Conservation (phyloP, 2,113 vertebrate species). For the Taurulus bubalis region DNA sequence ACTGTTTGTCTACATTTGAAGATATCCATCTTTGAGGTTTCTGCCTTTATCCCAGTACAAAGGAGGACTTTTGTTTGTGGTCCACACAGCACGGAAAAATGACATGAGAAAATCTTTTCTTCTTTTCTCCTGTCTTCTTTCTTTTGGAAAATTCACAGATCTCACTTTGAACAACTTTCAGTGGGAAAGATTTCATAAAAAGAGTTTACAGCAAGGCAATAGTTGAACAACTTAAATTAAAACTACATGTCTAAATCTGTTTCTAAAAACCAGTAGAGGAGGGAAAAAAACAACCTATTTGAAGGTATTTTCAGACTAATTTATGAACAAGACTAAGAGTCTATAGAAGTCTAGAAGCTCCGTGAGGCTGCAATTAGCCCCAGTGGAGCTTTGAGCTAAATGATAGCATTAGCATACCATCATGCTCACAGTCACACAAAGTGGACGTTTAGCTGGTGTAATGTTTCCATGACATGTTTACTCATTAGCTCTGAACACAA, state of each 20-base stretch:
- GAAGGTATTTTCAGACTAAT: not conserved
- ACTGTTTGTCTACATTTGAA: not conserved
- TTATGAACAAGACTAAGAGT: not conserved
- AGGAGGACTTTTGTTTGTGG: constrained; percentile 6
- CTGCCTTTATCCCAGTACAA: not conserved
- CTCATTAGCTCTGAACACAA: not conserved
- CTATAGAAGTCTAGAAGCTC: not conserved
- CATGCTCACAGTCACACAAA: not conserved
- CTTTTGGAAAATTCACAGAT: not conserved
- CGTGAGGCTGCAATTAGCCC: not conserved
- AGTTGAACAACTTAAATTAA: not conserved
- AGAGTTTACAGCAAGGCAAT: not conserved
- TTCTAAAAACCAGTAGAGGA: not conserved
- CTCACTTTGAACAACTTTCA: not conserved
- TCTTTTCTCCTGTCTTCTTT: not conserved
- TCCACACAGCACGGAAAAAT: not conserved
- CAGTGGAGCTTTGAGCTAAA: not conserved
- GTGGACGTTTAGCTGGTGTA: not conserved
- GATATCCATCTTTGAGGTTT: not conserved
- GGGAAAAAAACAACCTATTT: too few species aligned
- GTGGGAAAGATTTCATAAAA: not conserved
- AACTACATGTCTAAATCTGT: not conserved
- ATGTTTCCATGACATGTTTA: not conserved
- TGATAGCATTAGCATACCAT: not conserved
- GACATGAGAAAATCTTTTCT: not conserved